Conservation (phyloP, 2,797 vertebrate species). For the Centroberyx gerrardi region DNA sequence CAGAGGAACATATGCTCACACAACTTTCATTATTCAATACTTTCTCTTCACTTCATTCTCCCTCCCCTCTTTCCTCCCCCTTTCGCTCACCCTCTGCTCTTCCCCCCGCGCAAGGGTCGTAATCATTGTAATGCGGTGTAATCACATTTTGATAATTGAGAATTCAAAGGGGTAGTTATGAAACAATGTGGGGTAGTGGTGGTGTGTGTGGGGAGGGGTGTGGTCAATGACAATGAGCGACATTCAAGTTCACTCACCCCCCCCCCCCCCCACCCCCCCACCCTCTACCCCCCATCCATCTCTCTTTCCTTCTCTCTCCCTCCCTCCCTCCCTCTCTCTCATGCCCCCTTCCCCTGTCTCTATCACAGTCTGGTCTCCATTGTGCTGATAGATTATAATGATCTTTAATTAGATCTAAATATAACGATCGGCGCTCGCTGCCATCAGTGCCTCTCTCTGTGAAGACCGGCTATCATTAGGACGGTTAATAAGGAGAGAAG, state of each 20-base stretch:
- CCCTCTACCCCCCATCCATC: conserved; percentile 28
- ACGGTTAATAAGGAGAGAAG: conserved; percentile 66
- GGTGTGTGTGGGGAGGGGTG: conserved; percentile 20
- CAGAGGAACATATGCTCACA: conserved; percentile 31
- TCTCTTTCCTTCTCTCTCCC: conserved; percentile 13
- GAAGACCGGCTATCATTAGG: conserved; percentile 76
- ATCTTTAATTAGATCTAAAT: conserved; percentile 86
- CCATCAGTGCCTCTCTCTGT: conserved; percentile 69
- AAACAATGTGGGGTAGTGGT: conserved; percentile 41
- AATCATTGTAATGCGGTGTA: conserved; percentile 66
- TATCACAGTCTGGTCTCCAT: conserved; percentile 66
- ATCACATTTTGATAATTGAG: conserved; percentile 69
- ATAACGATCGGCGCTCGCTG: conserved; percentile 75
- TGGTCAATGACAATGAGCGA: conserved; percentile 35
- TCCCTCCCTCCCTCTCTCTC: conserved; percentile 24
- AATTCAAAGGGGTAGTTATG: conserved; percentile 52
- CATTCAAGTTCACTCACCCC: conserved; percentile 39
- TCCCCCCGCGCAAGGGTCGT: conserved; percentile 34
- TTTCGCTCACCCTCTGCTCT: conserved; percentile 26
- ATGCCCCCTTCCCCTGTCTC: conserved; percentile 47
- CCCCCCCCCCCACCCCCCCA: not conserved
- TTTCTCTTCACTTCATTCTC: conserved; percentile 25
- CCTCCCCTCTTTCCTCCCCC: not conserved
- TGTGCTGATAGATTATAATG: conserved; percentile 83
- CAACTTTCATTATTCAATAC: conserved; percentile 56